Evolutionary conservation across 2,888 invertebrate species (phyloP).

Genomic region (Carabus problematicus): DNA sequence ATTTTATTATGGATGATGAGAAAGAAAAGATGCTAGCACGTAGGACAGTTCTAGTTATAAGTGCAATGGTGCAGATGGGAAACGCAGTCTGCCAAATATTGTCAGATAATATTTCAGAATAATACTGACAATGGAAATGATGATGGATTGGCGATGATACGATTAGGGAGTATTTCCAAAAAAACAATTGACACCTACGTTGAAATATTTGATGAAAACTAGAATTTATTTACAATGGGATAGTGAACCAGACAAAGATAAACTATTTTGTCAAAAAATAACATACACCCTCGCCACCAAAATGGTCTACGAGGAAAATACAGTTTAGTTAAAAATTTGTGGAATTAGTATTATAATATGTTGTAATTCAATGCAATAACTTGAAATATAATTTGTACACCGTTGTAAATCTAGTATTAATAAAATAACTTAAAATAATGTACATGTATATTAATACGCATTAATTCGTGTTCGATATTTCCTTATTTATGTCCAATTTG

Average conservation of each 20-base stretch:
- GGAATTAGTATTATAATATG: too few relatives aligned
- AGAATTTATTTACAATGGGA: conserved; percentile 70
- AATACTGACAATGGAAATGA: conserved; percentile 62
- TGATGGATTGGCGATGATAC: conserved; percentile 68
- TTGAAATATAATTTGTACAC: too few relatives aligned
- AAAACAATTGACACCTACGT: conserved; percentile 65
- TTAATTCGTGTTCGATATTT: too few relatives aligned
- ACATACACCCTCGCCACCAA: too few relatives aligned
- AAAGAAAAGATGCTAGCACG: conserved; percentile 69
- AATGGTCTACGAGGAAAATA: too few relatives aligned
- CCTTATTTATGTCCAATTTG: too few relatives aligned
- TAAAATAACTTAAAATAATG: too few relatives aligned
- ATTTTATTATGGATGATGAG: conserved; percentile 71
- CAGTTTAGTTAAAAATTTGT: too few relatives aligned
- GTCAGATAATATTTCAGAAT: conserved; percentile 67
- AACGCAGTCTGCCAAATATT: conserved; percentile 71
- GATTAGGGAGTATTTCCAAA: conserved; percentile 66
- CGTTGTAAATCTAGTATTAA: too few relatives aligned
- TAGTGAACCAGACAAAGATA: conserved; percentile 56
- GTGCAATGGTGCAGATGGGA: conserved; percentile 79
- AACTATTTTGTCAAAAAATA: too few relatives aligned
- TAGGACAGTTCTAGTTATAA: conserved; percentile 70
- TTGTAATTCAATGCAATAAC: too few relatives aligned
- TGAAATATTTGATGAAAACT: conserved; percentile 69
- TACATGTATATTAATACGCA: too few relatives aligned